phyloP scores from a whole-genome alignment of 2,113 vertebrate genomes.

The Parotia lawesii region DNA sequence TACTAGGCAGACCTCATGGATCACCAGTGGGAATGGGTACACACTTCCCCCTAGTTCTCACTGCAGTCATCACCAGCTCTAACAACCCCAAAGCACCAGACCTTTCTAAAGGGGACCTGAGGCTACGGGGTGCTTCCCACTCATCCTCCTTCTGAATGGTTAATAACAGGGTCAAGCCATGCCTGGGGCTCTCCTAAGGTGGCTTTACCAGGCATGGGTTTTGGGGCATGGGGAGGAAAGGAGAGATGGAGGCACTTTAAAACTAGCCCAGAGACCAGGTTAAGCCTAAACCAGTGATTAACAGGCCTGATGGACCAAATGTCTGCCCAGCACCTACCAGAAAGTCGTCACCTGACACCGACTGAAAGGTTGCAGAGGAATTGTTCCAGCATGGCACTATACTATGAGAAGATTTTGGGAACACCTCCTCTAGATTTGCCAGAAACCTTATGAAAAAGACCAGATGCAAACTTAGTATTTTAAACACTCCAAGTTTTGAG shows the following conservation, averaged over 20 bases:
- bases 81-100: not conserved
- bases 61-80: not conserved
- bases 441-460: not conserved
- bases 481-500: not conserved
- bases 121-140: not conserved
- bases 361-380: not conserved
- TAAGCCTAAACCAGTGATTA: not conserved
- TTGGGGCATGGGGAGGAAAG: not conserved
- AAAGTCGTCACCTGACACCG: not conserved
- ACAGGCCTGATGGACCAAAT: accelerated
- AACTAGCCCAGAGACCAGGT: not conserved
- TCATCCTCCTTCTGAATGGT: not conserved
- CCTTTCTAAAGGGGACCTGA: not conserved
- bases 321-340: not conserved
- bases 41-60: not conserved
- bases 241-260: not conserved
- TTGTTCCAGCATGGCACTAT: not conserved
- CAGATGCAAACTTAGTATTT: not conserved
- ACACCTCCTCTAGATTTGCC: not conserved
- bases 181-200: not conserved
- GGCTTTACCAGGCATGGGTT: not conserved
- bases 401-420: not conserved
- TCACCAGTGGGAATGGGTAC: not conserved
- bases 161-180: not conserved
- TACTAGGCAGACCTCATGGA: not conserved